A percentile compares a stretch with the other conserved stretches of the same genome.
These are phyloP conservation scores for Alectura lathami DNA, from an alignment of 2,113 vertebrate genomes.

Conservation along the genomic window DNA sequence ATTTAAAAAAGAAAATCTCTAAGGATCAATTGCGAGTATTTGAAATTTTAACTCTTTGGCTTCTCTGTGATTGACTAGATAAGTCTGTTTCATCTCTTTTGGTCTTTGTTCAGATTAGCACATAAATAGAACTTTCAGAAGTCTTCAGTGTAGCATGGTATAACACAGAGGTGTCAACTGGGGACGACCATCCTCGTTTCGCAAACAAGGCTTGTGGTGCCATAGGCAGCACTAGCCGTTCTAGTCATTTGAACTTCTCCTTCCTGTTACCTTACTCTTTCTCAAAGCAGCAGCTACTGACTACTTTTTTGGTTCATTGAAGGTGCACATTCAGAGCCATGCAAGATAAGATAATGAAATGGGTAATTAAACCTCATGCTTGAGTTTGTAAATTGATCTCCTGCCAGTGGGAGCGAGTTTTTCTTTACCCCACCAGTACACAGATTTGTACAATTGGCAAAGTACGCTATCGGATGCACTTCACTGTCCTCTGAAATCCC, in stretches of 20 bases:
- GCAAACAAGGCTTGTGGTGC: neutral
- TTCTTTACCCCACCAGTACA: neutral
- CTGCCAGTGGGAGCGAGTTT: constrained; percentile 1
- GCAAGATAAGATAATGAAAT: constrained; percentile 64
- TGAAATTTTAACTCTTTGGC: constrained; percentile 34
- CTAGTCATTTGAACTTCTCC: constrained; percentile 18
- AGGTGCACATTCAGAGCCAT: constrained; percentile 24
- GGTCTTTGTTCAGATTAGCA: neutral
- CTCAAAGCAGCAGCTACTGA: constrained; percentile 22
- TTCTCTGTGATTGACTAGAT: constrained; percentile 1
- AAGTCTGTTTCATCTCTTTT: constrained; percentile 12
- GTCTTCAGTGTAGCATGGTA: fast-evolving
- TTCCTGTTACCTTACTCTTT: neutral
- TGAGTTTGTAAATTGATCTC: constrained; percentile 59
- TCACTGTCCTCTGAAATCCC: neutral
- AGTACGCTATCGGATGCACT: neutral
- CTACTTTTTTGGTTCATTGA: constrained; percentile 55
- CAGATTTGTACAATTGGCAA: neutral
- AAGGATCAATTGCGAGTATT: constrained; percentile 31
- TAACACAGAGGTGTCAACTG: neutral
- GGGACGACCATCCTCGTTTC: neutral
- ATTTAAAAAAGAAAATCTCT: neutral
- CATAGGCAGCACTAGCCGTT: neutral
- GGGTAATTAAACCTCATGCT: constrained; percentile 65
- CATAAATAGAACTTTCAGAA: constrained; percentile 16